Percentiles rank a stretch among this genome's conserved stretches.
Evolutionary conservation across 35 echinoderm and acorn worm species (phyloP).

Genomic region (Lytechinus pictus): DNA sequence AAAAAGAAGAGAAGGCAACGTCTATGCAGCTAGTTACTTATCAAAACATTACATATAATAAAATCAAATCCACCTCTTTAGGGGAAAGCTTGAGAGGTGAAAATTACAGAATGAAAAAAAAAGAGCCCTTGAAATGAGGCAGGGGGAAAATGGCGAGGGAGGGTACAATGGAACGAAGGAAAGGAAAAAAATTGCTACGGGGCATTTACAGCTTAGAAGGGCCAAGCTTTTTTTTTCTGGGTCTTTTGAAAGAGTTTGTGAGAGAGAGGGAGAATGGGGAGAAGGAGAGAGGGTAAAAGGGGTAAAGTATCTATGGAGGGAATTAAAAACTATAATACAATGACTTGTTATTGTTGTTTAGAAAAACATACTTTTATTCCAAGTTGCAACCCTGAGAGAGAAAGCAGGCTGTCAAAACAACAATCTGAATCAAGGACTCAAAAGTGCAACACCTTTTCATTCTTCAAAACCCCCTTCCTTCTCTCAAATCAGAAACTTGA

Average conservation of each 20-base stretch:
- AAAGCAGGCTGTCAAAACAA: constrained; percentile 48
- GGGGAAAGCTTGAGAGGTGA: neutral
- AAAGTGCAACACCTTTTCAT: constrained; percentile 45
- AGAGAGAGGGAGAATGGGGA: neutral
- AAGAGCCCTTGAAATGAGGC: neutral
- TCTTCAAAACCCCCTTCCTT: constrained; percentile 15
- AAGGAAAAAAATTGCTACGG: constrained; percentile 18
- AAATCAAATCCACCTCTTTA: neutral
- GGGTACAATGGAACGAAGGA: neutral
- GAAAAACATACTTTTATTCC: constrained; percentile 58
- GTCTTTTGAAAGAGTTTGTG: neutral
- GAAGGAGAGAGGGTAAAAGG: neutral
- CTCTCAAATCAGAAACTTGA: neutral
- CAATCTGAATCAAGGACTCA: constrained; percentile 16
- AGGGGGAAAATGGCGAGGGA: neutral
- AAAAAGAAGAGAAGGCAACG: neutral
- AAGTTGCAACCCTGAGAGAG: constrained; percentile 25
- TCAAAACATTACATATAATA: constrained; percentile 16
- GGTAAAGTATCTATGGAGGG: neutral
- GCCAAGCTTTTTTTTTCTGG: neutral
- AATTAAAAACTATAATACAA: constrained; percentile 60
- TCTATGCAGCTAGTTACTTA: constrained; percentile 53
- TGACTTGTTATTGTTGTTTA: constrained; percentile 59
- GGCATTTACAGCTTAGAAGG: constrained; percentile 31
- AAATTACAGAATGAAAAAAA: constrained; percentile 37